phyloP scores from a whole-genome alignment of 2,797 vertebrate genomes.

The Helostoma temminkii region DNA sequence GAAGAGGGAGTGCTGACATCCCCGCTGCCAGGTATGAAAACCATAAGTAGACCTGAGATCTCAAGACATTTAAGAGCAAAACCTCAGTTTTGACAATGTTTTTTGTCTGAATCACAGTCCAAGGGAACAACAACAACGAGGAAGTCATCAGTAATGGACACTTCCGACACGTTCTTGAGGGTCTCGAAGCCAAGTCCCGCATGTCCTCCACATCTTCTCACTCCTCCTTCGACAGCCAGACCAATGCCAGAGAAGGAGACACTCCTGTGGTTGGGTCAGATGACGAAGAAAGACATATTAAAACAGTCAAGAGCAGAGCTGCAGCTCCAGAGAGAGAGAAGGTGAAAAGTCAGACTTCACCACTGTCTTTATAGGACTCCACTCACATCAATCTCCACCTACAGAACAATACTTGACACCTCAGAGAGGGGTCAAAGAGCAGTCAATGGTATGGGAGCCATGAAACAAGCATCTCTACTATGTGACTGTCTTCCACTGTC shows the following conservation, averaged over 20 bases:
- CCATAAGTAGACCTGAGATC: background rate
- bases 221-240: constrained; percentile 89
- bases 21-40: constrained; percentile 84
- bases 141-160: constrained; percentile 81
- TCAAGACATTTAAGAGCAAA: background rate
- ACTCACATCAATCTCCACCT: background rate
- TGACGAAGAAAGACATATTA: constrained; percentile 83
- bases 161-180: constrained; percentile 79
- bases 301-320: constrained; percentile 61
- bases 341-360: constrained; percentile 33
- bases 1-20: constrained; percentile 82
- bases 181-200: constrained; percentile 85
- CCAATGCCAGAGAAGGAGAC: constrained; percentile 82
- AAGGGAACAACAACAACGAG: constrained; percentile 68
- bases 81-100: background rate
- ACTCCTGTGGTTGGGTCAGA: constrained; percentile 88
- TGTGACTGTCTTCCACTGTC: constrained; percentile 30
- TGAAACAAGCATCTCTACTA: constrained; percentile 6
- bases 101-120: constrained; percentile 20
- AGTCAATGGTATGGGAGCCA: constrained; percentile 4
- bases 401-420: background rate
- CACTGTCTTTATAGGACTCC: constrained; percentile 33
- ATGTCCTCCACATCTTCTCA: constrained; percentile 90
- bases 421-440: background rate
- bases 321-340: constrained; percentile 40